phyloP scores from a whole-genome alignment of 2,888 invertebrate species.

The Oligia strigilis region DNA sequence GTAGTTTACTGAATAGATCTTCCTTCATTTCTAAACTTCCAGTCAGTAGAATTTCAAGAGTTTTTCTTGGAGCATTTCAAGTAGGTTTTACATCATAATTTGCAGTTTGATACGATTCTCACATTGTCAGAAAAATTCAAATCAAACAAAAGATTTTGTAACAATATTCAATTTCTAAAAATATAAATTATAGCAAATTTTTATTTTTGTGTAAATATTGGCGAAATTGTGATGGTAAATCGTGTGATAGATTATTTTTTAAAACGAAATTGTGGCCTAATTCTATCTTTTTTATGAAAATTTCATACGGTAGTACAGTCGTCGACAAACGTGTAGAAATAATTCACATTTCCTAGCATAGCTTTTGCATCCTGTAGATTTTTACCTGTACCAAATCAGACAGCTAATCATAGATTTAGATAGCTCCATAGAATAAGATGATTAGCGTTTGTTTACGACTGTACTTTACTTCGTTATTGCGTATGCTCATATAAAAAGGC shows the following conservation, averaged over 20 bases:
- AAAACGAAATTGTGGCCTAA: constrained; percentile 85
- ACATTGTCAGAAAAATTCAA: background rate
- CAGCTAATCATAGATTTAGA: constrained; percentile 4
- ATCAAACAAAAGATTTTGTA: constrained; percentile 9
- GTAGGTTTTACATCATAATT: constrained; percentile 3
- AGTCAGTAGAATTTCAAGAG: background rate
- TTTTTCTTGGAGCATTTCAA: constrained; percentile 38
- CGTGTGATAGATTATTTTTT: constrained; percentile 81
- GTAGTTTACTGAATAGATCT: background rate
- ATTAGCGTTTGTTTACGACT: constrained; percentile 67
- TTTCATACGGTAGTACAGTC: constrained; percentile 71
- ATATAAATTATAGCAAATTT: background rate
- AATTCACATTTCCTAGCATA: constrained; percentile 32
- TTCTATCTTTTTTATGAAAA: constrained; percentile 69
- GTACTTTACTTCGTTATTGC: constrained; percentile 54
- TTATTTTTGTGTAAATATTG: constrained; percentile 62
- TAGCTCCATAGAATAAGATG: constrained; percentile 14
- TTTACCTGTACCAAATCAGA: constrained; percentile 25
- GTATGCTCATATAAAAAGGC: constrained; percentile 23
- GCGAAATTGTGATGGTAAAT: constrained; percentile 81
- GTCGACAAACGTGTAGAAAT: constrained; percentile 58
- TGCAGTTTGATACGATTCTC: constrained; percentile 36
- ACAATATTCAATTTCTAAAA: constrained; percentile 5
- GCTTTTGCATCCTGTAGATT: constrained; percentile 54
- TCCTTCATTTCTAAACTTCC: background rate